phyloP scores from a whole-genome alignment of 2,888 invertebrate species.

The Drosophila stalkeri region DNA sequence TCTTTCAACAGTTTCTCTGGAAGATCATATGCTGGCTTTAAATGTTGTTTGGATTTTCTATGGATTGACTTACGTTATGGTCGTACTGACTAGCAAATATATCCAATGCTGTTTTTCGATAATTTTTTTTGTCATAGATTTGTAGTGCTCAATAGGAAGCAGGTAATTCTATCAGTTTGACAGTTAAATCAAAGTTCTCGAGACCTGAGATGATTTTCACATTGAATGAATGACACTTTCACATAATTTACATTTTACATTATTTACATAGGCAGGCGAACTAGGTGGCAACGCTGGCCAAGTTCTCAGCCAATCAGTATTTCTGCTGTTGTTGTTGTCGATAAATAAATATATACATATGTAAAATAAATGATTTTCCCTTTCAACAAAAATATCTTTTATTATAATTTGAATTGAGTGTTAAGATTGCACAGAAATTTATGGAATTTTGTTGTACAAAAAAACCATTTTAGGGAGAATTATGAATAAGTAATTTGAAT shows the following conservation, averaged over 20 bases:
- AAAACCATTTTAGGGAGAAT: background rate
- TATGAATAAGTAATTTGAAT: slow-evolving; percentile 4
- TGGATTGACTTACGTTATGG: slow-evolving; percentile 20
- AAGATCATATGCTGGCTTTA: too few relatives aligned
- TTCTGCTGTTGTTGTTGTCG: background rate
- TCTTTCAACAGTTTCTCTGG: slow-evolving; percentile 6
- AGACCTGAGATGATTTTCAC: too few relatives aligned
- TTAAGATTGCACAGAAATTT: slow-evolving; percentile 3
- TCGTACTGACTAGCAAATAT: slow-evolving; percentile 14
- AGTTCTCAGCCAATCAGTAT: background rate
- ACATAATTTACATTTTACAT: background rate
- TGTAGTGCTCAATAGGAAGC: slow-evolving; percentile 1
- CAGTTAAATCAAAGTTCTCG: slow-evolving; percentile 2
- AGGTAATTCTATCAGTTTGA: slow-evolving; percentile 16
- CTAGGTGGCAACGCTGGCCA: background rate
- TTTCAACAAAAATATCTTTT: background rate
- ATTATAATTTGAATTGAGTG: background rate
- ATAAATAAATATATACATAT: background rate
- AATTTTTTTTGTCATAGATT: slow-evolving; percentile 38
- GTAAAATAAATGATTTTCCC: background rate
- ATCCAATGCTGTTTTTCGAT: slow-evolving; percentile 22
- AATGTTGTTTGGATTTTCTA: rapidly evolving
- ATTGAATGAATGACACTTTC: background rate
- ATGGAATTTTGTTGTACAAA: slow-evolving; percentile 12
- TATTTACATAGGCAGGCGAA: background rate